phyloP scores from a whole-genome alignment of 1,140 invertebrate species.

The Dreissena rostriformis region DNA sequence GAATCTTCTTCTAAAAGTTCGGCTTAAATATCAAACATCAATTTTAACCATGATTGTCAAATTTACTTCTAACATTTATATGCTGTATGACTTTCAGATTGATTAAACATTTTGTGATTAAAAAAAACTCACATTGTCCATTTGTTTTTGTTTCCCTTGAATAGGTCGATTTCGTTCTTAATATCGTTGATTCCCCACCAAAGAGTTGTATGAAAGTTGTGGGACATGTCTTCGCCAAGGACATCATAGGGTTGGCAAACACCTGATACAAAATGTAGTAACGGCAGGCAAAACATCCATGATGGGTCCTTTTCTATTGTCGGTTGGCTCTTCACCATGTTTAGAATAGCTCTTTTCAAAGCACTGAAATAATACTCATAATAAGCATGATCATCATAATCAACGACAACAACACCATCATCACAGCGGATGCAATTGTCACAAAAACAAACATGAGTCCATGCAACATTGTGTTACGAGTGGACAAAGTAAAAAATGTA shows the following conservation, averaged over 20 bases:
- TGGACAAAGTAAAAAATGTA: no score
- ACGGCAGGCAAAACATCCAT: background rate
- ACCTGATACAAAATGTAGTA: conserved; percentile 18
- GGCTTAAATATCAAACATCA: no score
- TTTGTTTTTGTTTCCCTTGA: background rate
- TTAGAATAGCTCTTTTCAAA: background rate
- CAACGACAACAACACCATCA: no score
- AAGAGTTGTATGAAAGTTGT: no score
- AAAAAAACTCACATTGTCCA: background rate
- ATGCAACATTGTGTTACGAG: no score
- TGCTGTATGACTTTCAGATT: background rate
- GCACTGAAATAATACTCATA: background rate
- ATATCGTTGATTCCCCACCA: conserved; percentile 15
- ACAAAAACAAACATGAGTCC: no score
- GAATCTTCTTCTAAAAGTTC: no score
- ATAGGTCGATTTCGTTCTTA: background rate
- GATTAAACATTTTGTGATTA: no score
- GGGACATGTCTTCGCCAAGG: no score
- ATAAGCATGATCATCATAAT: no score
- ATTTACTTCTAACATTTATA: background rate
- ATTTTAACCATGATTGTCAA: no score
- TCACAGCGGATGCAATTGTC: no score
- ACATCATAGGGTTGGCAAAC: conserved; percentile 13
- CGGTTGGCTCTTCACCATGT: background rate
- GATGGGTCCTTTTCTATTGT: background rate